Evolutionary conservation across 2,888 invertebrate genomes (phyloP), one percentile per base, ranked within the genome.

Genomic region (Encarsia formosa): DNA sequence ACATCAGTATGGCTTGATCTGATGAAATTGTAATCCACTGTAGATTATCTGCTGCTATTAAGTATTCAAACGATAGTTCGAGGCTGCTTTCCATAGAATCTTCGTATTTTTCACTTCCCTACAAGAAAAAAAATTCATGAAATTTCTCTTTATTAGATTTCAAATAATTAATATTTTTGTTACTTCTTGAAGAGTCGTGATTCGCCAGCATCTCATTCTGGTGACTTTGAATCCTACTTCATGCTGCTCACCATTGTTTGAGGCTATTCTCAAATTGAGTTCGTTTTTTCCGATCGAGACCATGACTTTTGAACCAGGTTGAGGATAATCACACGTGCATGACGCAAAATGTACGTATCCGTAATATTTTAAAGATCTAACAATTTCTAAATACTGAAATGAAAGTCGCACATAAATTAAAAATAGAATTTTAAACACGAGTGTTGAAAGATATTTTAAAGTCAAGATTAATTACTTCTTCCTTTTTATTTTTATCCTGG

Each of bases 161-260:
- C n/a, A n/a, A n/a, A n/a, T n/a, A n/a, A n/a, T n/a, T n/a, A n/a
- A n/a, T n/a, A n/a, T n/a, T n/a, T 6, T 16, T 37, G 31, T 26
- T 49, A 56, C 54, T 49, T 60, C 52, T 9, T 52, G 35, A 44
- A 87, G 78, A 2, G 92, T 90, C 18, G 93, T 94, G 41, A 98
- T 93, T 63, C 97, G 82, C 98, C 98, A 99, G 67, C 96, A 96
- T 52, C 93, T 82, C 88, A 98, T 97, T 63, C 97, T 80, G 1
- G 96, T 97, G 32, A 97, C 93, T 74, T 92, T 91, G 74, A 94
- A 97, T 65, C 84, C 81, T 41, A 88, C 87, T 73, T 96, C 96
- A 60, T 84, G 83, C n/a, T 82, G 76, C 49, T 85, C 81, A 24
- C 80, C 78, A 16, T 80, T 78, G 19, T 83, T 81, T 23, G 65